Evolutionary conservation across 2,113 vertebrate genomes (phyloP), one percentile per base, ranked within the genome.

Genomic region (Gorsachius goisagi): DNA sequence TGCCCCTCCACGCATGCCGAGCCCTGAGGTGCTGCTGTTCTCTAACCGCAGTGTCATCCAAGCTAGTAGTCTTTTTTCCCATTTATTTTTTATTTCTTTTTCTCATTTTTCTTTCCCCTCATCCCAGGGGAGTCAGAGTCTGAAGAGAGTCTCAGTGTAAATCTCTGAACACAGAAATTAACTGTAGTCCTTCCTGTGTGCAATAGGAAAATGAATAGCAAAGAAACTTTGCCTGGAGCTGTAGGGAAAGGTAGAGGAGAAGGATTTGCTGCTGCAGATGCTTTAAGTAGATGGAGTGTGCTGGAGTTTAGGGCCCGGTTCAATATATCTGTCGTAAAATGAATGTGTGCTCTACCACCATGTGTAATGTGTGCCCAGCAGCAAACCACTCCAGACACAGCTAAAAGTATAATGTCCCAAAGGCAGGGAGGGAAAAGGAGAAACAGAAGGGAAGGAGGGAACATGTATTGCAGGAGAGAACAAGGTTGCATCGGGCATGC

Each of bases 21-120:
- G 55, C 44, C 47, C 59, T 17, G 32, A 69, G 17, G 28, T 0
- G 2, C 24, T 73, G 75, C 58, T 85, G 3, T 41, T 73, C 49
- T 66, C 47, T 32, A 76, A 12, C n/a, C 1, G 0, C 4, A 1
- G 30, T 45, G 16, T 41, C 12, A 53, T 32, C 20, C 0, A 2
- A 77, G 24, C 22, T 45, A 23, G 35, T n/a, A 52, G 50, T 55
- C 64, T 59, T 14, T 1, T 1, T 5, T 45, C 52, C 41, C 41
- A 15, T 39, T 68, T 55, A 60, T 20, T 12, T 49, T 49, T 45
- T 33, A 9, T n/a, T 67, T 21, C 7, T 45, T 50, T 50, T 52
- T 9, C 7, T 68, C 39, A 44, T 20, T 82, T 55, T 86, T 79
- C 26, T 83, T 85, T 68, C 13, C 6, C 15, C 10, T 69, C 15